Percentiles rank a stretch among this genome's conserved stretches.
These are phyloP conservation scores for Nephrotoma appendiculata DNA, from an alignment of 2,888 invertebrate genomes.

Conservation along the genomic window DNA sequence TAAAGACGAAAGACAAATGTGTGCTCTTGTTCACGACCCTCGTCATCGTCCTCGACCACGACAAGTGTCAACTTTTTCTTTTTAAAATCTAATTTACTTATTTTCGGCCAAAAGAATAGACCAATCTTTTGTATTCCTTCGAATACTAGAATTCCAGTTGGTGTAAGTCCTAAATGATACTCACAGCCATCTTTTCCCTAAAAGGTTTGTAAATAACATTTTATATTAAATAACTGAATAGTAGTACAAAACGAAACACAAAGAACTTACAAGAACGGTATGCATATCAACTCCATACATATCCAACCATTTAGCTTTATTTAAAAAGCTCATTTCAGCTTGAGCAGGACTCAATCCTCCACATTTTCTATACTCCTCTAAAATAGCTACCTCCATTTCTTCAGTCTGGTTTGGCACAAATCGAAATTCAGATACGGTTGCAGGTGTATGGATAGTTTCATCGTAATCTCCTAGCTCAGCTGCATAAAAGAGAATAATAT, in stretches of 20 bases:
- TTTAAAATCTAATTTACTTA: conserved; percentile 93
- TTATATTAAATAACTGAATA: not conserved
- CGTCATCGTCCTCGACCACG: conserved; percentile 97
- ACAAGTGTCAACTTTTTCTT: conserved; percentile 93
- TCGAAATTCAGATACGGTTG: conserved; percentile 93
- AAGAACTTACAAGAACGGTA: conserved; percentile 57
- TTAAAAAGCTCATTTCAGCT: conserved; percentile 87
- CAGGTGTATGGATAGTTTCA: conserved; percentile 79
- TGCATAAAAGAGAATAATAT: conserved; percentile 22
- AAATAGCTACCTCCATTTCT: conserved; percentile 86
- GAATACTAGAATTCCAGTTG: conserved; percentile 95
- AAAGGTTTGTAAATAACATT: conserved; percentile 10
- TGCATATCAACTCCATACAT: conserved; percentile 99
- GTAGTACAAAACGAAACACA: not conserved
- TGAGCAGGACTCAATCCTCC: conserved; percentile 85
- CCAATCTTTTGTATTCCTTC: conserved; percentile 95
- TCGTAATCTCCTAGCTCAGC: conserved; percentile 98
- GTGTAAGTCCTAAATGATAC: conserved; percentile 92
- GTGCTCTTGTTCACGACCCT: conserved; percentile 93
- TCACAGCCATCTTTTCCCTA: conserved; percentile 91
- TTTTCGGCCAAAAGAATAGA: conserved; percentile 98
- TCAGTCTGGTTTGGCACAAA: conserved; percentile 95
- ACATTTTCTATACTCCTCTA: conserved; percentile 81
- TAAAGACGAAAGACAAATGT: conserved; percentile 94
- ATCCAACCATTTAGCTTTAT: conserved; percentile 94